Percentiles rank a stretch among this genome's conserved stretches.
Conservation (phyloP, 2,888 invertebrate genomes). For the Diarsia rubi region DNA sequence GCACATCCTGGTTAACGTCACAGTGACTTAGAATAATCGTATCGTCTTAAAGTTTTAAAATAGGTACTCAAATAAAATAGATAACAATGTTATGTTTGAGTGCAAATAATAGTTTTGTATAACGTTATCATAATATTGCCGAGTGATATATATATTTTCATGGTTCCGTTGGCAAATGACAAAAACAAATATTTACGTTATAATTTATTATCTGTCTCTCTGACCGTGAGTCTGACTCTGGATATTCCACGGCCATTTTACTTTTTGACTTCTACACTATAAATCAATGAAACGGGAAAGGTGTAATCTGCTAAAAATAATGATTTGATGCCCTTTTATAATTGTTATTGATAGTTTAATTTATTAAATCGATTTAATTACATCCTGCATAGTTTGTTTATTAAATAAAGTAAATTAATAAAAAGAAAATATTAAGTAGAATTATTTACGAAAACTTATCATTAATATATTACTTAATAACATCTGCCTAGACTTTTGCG, state of each 20-base stretch:
- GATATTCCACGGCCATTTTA: not conserved
- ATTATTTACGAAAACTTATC: too few relatives aligned
- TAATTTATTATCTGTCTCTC: not conserved
- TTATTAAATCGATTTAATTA: too few relatives aligned
- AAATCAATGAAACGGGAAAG: not conserved
- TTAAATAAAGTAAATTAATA: too few relatives aligned
- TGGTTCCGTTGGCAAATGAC: not conserved
- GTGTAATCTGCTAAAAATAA: not conserved
- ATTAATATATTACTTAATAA: too few relatives aligned
- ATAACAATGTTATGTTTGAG: not conserved
- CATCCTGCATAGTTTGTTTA: too few relatives aligned
- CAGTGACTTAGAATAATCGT: not conserved
- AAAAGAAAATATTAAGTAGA: too few relatives aligned
- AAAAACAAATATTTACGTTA: not conserved
- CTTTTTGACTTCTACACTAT: not conserved
- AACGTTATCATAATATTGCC: not conserved
- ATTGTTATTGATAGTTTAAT: too few relatives aligned
- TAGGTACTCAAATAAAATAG: not conserved
- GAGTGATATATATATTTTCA: not conserved
- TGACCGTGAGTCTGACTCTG: not conserved
- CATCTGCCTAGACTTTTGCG: not conserved
- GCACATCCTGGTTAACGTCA: slow-evolving; percentile 5
- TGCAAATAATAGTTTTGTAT: slow-evolving; percentile 1
- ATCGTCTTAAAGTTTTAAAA: not conserved
- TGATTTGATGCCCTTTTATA: too few relatives aligned